Percentiles rank a stretch among this genome's conserved stretches.
Conservation (phyloP, 1,140 invertebrate species). For the Teleogryllus occipitalis region DNA sequence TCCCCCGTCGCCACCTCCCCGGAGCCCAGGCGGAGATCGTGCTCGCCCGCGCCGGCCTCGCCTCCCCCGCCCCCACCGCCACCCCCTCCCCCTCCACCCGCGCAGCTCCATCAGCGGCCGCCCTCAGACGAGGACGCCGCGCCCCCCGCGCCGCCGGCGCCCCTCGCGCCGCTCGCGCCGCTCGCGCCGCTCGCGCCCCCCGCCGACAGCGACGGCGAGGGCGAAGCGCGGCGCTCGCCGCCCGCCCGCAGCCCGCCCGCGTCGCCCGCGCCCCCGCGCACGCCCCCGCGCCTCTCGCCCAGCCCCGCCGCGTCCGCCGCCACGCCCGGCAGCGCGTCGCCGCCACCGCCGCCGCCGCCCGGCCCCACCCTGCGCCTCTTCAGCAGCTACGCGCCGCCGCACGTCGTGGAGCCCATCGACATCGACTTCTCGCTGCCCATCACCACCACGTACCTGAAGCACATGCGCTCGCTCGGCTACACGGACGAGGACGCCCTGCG, state of each 20-base stretch:
- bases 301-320: constrained; percentile 28
- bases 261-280: constrained; percentile 9
- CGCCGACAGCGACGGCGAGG: constrained; percentile 35
- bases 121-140: constrained; percentile 58
- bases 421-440: constrained; percentile 76
- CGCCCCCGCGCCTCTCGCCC: constrained; percentile 19
- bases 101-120: constrained; percentile 16
- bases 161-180: constrained; percentile 49
- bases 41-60: constrained; percentile 30
- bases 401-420: constrained; percentile 31
- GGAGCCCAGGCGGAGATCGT: constrained; percentile 54
- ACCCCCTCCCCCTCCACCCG: constrained; percentile 25
- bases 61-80: constrained; percentile 29
- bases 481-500: constrained; percentile 51
- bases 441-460: constrained; percentile 75
- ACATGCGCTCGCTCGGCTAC: constrained; percentile 57
- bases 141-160: constrained; percentile 76
- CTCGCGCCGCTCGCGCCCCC: constrained; percentile 41
- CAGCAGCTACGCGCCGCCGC: neutral
- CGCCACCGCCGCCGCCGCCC: constrained; percentile 27
- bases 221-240: constrained; percentile 14
- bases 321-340: constrained; percentile 28
- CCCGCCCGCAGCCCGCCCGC: constrained; percentile 25
- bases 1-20: constrained; percentile 47
- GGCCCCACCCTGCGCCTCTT: neutral